Base-by-base conservation (phyloP, 2,888 invertebrate species). In the Galerucella pusilla region DNA sequence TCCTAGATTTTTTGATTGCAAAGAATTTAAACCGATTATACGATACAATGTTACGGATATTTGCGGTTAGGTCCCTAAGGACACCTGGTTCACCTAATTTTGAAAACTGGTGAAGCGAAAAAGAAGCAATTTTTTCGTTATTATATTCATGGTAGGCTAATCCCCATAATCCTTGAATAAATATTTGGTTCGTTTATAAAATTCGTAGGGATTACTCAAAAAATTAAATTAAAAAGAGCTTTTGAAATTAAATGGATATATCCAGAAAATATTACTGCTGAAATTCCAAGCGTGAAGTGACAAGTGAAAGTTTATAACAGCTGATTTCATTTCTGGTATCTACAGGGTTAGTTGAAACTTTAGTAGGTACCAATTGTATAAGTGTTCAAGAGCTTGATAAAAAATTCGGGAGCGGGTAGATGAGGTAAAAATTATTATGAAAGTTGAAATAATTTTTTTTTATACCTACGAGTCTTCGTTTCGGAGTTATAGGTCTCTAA, bases 11-110 rank as follows among this genome's bases (percentile, higher is more conserved):
- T 68, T 68, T 45, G 46, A 28, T 76, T 74, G 75, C 75, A 75
- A 75, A 70, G 77, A 76, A 66, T 64, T 74, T 83, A 83, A 83
- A 82, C 81, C 81, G 83, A 82, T 83, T 83, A 83, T n/a, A 46
- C 20, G 69, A 76, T 78, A 82, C 83, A 82, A 82, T 82, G 81
- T 80, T 77, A 79, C 79, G 81, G 75, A 78, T 79, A 80, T 81
- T 82, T 81, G 78, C 68, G 74, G 75, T 77, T 80, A 71, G 20
- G 73, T 57, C 61, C 69, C 60, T 61, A 60, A 68, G 71, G 78
- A 81, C 83, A 83, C 82, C 83, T 83, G 83, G 83, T 67, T 59
- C 64, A 52, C 64, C 78, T 77, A 78, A 80, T 79, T 80, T 77
- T 75, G 61, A 60, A 71, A 77, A 46, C 71, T 77, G 76, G 65